Percentiles rank a stretch among this genome's conserved stretches.
Evolutionary conservation across 2,888 invertebrate genomes (phyloP).

Genomic region (Danaus chrysippus): DNA sequence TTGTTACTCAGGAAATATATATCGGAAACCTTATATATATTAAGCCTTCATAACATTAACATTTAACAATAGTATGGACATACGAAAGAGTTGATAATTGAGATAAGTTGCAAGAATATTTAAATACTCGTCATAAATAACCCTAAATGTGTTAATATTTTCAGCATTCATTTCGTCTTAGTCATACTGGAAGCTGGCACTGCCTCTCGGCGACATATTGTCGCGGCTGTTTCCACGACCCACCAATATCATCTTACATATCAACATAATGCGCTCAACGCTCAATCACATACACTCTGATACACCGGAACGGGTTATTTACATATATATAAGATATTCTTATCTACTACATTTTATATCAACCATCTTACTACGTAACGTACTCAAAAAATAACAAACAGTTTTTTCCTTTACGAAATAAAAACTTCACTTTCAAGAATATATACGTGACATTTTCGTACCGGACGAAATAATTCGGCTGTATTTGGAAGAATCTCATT

Average conservation of each 20-base stretch:
- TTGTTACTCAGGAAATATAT: too few species aligned
- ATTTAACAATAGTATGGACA: too few species aligned
- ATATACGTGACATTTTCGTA: slow-evolving; percentile 13
- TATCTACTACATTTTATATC: not conserved
- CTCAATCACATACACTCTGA: slow-evolving; percentile 13
- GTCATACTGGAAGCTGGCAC: slow-evolving; percentile 49
- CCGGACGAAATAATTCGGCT: slow-evolving; percentile 17
- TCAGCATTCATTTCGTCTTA: slow-evolving; percentile 29
- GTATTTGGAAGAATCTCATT: slow-evolving; percentile 24
- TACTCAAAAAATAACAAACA: not conserved
- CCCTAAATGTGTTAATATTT: slow-evolving; percentile 8
- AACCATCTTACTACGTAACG: not conserved
- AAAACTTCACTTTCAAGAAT: slow-evolving; percentile 3
- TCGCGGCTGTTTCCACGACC: slow-evolving; percentile 49
- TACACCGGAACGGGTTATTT: slow-evolving; percentile 3
- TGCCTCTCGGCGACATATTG: slow-evolving; percentile 56
- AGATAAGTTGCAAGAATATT: not conserved
- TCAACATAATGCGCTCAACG: slow-evolving; percentile 27
- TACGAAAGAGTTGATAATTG: too few species aligned
- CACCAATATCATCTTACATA: slow-evolving; percentile 29
- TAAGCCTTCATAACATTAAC: too few species aligned
- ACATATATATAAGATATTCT: not conserved
- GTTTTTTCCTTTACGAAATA: not conserved
- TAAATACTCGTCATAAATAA: not conserved
- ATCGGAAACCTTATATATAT: too few species aligned